Evolutionary conservation across 2,797 vertebrate species (phyloP), one percentile per base, ranked within the genome.

Genomic region (Xenopus petersii): DNA sequence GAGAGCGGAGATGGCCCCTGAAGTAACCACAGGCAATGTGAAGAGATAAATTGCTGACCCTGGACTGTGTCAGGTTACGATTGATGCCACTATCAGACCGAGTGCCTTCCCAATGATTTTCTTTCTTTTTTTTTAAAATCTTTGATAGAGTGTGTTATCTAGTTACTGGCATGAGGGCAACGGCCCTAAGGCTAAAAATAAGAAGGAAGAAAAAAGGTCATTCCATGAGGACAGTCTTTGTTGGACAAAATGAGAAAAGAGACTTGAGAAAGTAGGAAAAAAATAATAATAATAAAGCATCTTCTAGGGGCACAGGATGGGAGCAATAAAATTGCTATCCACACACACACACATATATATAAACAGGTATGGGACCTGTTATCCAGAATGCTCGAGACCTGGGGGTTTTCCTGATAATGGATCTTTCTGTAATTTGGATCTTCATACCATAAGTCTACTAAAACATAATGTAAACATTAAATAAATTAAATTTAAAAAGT

Each of bases 91-190:
- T 95, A 97, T 98, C 95, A 98, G 95, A 92, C 92, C 93, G 90
- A 90, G 91, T 94, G 95, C 95, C 93, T 96, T 94, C 93, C 93
- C 96, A 98, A 95, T 96, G 96, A 97, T 98, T 96, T 97, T 42
- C 95, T 95, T 92, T 94, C 1, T 21, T 21, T 21, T 94, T 21
- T 21, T 21, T 21, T 21, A 1, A 94, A 94, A 95, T 94, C 95
- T 96, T 95, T 98, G 96, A 98, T 98, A 96, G 96, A 98, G 95
- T 98, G 92, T 96, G 95, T 98, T 98, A 98, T 99, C 96, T 98
- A 96, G 94, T 98, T 98, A 97, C 94, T 96, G 94, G 95, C 95
- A 95, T n/a, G 90, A 97, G 96, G 97, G 95, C 94, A 96, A 93
- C 89, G 89, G 94, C 95, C 95, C 54, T 7, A 86, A 87, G 92